Percentiles rank a stretch among this genome's conserved stretches.
Conservation (phyloP, 1,140 invertebrate species). For the Pemphigus obesinymphae region DNA sequence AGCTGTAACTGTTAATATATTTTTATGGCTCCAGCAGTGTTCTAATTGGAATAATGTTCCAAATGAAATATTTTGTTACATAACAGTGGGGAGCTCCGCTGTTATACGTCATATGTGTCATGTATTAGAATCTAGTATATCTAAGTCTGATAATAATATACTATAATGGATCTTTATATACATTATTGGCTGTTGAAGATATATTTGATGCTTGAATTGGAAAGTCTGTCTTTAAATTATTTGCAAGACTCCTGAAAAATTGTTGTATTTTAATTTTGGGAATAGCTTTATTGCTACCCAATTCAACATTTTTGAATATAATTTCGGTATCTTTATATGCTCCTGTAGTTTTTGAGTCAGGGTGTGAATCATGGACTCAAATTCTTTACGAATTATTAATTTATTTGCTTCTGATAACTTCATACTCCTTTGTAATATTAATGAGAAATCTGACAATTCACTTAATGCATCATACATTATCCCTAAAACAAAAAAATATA, state of each 20-base stretch:
- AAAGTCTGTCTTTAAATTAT: background rate
- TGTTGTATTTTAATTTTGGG: background rate
- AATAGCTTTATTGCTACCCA: background rate
- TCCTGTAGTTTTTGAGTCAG: background rate
- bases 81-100: too few relatives aligned
- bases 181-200: background rate
- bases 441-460: slow-evolving; percentile 1
- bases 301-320: background rate
- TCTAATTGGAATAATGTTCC: too few relatives aligned
- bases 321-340: background rate
- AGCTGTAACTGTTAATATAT: too few relatives aligned
- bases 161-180: background rate
- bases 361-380: background rate
- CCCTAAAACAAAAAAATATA: slow-evolving; percentile 1
- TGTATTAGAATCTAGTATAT: background rate
- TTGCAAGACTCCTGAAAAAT: background rate
- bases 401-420: background rate
- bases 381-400: background rate
- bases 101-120: background rate
- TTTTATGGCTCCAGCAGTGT: too few relatives aligned
- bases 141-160: background rate
- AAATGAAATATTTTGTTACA: too few relatives aligned
- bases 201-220: background rate
- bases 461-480: background rate
- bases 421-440: background rate